phyloP scores from a whole-genome alignment of 2,888 invertebrate species.

The Onchidella celtica region DNA sequence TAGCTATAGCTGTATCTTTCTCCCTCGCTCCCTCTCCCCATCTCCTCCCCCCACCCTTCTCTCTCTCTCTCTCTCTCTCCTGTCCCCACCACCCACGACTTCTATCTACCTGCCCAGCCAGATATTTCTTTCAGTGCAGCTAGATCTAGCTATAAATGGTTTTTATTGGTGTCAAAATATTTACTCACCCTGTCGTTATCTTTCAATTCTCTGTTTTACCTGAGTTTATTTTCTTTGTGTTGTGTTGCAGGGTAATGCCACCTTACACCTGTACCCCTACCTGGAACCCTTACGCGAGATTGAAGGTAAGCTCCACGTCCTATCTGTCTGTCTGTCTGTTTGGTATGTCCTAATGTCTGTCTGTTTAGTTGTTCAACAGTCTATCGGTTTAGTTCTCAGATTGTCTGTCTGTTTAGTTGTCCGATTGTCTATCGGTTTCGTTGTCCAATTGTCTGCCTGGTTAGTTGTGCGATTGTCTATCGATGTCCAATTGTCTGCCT shows the following conservation, averaged over 20 bases:
- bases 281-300: slow-evolving; percentile 82
- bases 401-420: neutral
- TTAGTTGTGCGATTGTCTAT: too few relatives aligned
- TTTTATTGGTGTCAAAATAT: too few relatives aligned
- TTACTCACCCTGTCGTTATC: too few relatives aligned
- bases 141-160: too few relatives aligned
- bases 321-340: neutral
- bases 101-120: too few relatives aligned
- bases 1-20: neutral
- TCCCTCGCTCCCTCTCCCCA: slow-evolving; percentile 1
- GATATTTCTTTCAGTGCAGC: too few relatives aligned
- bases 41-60: neutral
- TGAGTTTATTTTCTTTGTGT: neutral
- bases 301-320: slow-evolving; percentile 78
- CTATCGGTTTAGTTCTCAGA: neutral
- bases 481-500: too few relatives aligned
- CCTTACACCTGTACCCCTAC: slow-evolving; percentile 83
- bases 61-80: neutral
- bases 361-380: neutral
- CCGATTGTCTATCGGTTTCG: neutral
- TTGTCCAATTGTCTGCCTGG: neutral
- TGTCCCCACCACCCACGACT: too few relatives aligned
- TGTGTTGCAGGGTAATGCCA: slow-evolving; percentile 82
- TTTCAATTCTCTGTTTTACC: too few relatives aligned
- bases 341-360: neutral